Conservation (phyloP, 2,797 vertebrate species). For the Oreochromis mossambicus region DNA sequence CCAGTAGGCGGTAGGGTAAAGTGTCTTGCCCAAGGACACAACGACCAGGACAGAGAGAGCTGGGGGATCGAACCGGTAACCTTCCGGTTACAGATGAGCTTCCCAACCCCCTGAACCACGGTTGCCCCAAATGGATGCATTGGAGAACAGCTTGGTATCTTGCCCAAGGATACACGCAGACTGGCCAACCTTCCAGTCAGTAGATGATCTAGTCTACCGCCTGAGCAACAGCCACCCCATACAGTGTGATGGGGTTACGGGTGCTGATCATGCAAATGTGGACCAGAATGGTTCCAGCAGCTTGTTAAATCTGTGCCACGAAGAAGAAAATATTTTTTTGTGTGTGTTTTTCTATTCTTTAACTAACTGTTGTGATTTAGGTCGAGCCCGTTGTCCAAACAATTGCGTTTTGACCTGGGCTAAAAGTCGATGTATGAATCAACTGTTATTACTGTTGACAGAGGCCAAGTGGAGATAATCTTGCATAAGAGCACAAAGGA, state of each 20-base stretch:
- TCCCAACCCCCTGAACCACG: too few relatives aligned
- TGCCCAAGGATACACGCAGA: not conserved
- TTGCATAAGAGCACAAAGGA: not conserved
- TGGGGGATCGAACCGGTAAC: too few relatives aligned
- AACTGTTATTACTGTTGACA: not conserved
- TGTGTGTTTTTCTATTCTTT: not conserved
- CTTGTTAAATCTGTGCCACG: not conserved
- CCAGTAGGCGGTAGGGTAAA: too few relatives aligned
- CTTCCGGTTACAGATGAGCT: too few relatives aligned
- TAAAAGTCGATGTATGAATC: not conserved
- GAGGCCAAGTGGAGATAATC: not conserved
- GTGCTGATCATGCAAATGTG: not conserved
- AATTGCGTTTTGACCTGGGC: fast-evolving
- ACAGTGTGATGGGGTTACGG: not conserved
- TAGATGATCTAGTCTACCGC: not conserved
- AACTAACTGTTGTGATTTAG: not conserved
- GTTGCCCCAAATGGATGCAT: not conserved
- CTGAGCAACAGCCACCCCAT: not conserved
- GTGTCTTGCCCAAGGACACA: too few relatives aligned
- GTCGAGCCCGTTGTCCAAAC: fast-evolving
- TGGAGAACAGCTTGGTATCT: not conserved
- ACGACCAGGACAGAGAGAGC: too few relatives aligned
- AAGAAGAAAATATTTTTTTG: too few relatives aligned
- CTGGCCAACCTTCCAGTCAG: not conserved
- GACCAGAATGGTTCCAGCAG: not conserved